phyloP scores from a whole-genome alignment of 2,888 invertebrate genomes.

The Idaea dimidiata region DNA sequence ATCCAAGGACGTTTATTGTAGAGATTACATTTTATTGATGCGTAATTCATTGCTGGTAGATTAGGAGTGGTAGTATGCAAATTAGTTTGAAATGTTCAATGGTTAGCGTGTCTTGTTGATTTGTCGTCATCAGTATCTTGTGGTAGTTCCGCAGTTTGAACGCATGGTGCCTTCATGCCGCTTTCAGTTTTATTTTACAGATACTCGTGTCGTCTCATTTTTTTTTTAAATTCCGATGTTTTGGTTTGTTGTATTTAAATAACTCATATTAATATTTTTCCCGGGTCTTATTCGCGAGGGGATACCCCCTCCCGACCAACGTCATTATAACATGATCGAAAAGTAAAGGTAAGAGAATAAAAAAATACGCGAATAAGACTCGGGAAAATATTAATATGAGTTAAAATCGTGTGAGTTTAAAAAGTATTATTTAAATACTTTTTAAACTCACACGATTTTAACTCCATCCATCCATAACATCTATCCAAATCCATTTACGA shows the following conservation, averaged over 20 bases:
- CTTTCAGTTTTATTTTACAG: conserved; percentile 40
- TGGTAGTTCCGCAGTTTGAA: conserved; percentile 34
- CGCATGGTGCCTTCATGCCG: conserved; percentile 45
- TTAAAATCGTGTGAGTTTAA: no score
- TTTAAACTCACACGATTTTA: no score
- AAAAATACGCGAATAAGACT: no score
- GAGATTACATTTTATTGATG: conserved; percentile 24
- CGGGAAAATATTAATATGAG: no score
- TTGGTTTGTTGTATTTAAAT: conserved; percentile 5
- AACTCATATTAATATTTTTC: no score
- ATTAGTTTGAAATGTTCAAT: conserved; percentile 45
- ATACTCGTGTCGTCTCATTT: conserved; percentile 14
- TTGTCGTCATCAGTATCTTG: conserved; percentile 28
- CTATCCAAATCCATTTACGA: no score
- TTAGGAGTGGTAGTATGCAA: conserved; percentile 31
- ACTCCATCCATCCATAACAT: no score
- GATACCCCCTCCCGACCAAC: no score
- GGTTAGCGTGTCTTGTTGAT: conserved; percentile 45
- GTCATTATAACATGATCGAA: no score
- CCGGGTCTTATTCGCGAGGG: no score
- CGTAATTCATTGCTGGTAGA: conserved; percentile 49
- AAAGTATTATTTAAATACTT: no score
- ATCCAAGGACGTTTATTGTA: conserved; percentile 46
- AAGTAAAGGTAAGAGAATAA: no score
- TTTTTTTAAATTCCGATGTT: conserved; percentile 48